Evolutionary conservation across 2,113 vertebrate species (phyloP).

Genomic region (Rhinolophus sinicus): DNA sequence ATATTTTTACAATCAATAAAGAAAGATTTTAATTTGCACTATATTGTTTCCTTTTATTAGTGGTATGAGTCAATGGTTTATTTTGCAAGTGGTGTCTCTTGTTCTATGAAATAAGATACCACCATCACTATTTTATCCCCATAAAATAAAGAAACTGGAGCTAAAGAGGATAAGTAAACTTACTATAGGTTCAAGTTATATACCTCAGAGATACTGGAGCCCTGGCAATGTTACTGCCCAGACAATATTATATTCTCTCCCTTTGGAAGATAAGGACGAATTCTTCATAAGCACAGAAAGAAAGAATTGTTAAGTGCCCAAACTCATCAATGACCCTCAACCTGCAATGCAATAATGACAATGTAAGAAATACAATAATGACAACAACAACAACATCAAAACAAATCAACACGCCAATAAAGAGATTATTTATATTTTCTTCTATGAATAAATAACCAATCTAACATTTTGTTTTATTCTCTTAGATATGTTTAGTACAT

Average conservation of each 20-base stretch:
- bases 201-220: neutral
- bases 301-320: neutral
- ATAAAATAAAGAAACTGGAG: neutral
- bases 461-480: neutral
- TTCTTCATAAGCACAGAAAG: neutral
- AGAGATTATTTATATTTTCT: neutral
- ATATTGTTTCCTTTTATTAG: neutral
- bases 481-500: neutral
- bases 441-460: neutral
- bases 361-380: neutral
- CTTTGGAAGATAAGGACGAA: neutral
- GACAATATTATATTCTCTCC: neutral
- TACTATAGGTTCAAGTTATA: neutral
- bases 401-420: neutral
- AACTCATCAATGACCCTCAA: neutral
- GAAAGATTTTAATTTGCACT: neutral
- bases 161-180: neutral
- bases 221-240: neutral
- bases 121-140: neutral
- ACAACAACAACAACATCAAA: too few species aligned
- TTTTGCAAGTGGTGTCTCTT: neutral
- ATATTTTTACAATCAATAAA: neutral
- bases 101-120: neutral
- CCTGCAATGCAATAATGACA: neutral
- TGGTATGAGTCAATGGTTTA: neutral